Base-by-base conservation (phyloP, 2,113 vertebrate species). In the Pseudois nayaur region DNA sequence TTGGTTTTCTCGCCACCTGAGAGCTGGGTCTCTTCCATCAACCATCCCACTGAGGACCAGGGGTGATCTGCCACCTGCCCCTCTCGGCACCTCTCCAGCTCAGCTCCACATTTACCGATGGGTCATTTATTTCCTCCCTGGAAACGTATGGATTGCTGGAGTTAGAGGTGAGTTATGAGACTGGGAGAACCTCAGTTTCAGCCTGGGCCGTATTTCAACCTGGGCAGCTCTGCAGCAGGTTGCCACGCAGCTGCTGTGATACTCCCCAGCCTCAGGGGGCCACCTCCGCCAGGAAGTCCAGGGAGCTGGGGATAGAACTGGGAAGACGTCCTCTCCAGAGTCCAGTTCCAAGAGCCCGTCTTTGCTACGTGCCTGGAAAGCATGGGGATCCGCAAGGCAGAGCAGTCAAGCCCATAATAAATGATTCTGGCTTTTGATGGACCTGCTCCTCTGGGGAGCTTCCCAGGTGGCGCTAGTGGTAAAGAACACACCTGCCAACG, bases 111-210 rank as follows among this genome's bases (percentile, higher is more conserved):
- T 95, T 95, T 93, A 52, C 91, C 1, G 11, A 45, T 9, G 88
- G 79, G 67, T 89, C 96, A 85, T 97, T 98, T 94, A 95, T 96
- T 93, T 98, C 97, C 96, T 89, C 94, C 79, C 95, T 98, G 96
- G 87, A 95, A 97, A 94, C 2, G 52, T 91, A 92, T 82, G 45
- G 50, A 83, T 54, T 98, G 97, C 97, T 94, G 2, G 93, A 92
- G 82, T 92, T 92, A 93, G 91, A 52, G 3, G 67, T 97, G 97
- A 98, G 71, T 98, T 96, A 97, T 92, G 90, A 97, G 52, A 67
- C 89, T 4, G 15, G 71, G 76, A 89, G 90, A 89, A 79, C 89
- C 95, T 97, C 74, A 1, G 90, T 95, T 96, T 95, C 95, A 98
- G 97, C 89, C 48, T 12, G 1, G 67, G 64, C 48, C 50, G 27